These are phyloP conservation scores for Anadara kagoshimensis DNA, from an alignment of 1,140 invertebrate genomes.

Conservation along the genomic window DNA sequence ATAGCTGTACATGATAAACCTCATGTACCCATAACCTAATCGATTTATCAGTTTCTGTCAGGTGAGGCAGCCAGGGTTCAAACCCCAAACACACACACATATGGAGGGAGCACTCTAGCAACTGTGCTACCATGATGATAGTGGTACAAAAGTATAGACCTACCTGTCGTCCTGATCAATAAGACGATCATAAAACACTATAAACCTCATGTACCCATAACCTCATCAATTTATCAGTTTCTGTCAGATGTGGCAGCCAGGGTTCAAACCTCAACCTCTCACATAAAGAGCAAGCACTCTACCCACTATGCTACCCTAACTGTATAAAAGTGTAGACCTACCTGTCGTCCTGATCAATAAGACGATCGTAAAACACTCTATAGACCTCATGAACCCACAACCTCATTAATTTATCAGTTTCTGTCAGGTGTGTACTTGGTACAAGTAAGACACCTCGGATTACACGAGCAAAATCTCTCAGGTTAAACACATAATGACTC, in stretches of 20 bases:
- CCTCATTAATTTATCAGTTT: constrained; percentile 70
- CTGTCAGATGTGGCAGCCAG: constrained; percentile 68
- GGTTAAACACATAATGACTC: constrained; percentile 75
- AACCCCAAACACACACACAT: too few species aligned
- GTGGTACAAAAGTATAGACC: too few species aligned
- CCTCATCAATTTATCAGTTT: constrained; percentile 70
- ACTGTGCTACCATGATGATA: too few species aligned
- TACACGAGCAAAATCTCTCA: constrained; percentile 74
- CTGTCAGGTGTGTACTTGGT: constrained; percentile 66
- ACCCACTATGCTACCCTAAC: too few species aligned
- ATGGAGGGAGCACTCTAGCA: too few species aligned
- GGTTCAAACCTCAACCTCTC: too few species aligned
- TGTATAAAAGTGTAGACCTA: too few species aligned
- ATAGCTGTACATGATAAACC: constrained; percentile 73
- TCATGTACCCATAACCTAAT: constrained; percentile 74
- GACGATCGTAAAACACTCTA: constrained; percentile 74
- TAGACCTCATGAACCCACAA: constrained; percentile 75
- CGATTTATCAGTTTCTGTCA: constrained; percentile 71
- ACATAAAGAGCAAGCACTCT: too few species aligned
- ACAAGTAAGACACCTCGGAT: constrained; percentile 74
- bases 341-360: constrained; percentile 72
- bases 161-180: constrained; percentile 72
- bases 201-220: constrained; percentile 75
- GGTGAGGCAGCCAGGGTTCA: too few species aligned
- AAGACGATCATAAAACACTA: constrained; percentile 74